These are phyloP conservation scores for Tachysurus fulvidraco DNA, from an alignment of 2,113 vertebrate species.

Conservation along the genomic window DNA sequence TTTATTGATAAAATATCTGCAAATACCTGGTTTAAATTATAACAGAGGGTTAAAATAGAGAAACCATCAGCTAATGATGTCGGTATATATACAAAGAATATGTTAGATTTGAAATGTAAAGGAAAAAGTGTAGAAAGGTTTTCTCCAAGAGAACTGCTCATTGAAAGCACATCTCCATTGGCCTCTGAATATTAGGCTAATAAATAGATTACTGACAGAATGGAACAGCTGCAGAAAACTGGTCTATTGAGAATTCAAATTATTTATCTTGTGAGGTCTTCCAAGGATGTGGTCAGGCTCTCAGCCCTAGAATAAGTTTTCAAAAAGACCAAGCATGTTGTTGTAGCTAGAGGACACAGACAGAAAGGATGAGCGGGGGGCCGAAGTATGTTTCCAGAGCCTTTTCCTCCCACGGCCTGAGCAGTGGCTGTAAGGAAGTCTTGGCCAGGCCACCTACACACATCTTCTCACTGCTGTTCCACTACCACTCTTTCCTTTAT, in stretches of 20 bases:
- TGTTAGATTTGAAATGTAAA: neutral
- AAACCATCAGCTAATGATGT: too few relatives aligned
- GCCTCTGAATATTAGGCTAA: neutral
- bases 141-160: neutral
- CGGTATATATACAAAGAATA: too few relatives aligned
- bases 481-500: conserved; percentile 45
- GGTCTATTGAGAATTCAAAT: conserved; percentile 72
- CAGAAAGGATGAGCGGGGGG: conserved; percentile 19
- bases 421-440: conserved; percentile 64
- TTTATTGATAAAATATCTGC: conserved; percentile 55
- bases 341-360: conserved; percentile 40
- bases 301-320: conserved; percentile 66
- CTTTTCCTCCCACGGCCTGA: conserved; percentile 68
- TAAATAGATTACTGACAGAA: conserved; percentile 52
- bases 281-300: conserved; percentile 72
- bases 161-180: neutral
- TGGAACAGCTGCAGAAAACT: conserved; percentile 72
- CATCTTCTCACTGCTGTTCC: conserved; percentile 57
- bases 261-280: conserved; percentile 75
- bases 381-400: conserved; percentile 71
- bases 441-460: conserved; percentile 62
- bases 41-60: neutral
- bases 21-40: too few relatives aligned
- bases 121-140: neutral
- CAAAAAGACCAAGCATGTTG: conserved; percentile 24